Percentiles rank a stretch among this genome's conserved stretches.
Conservation (phyloP, 2,113 vertebrate genomes). For the Petaurus breviceps region DNA sequence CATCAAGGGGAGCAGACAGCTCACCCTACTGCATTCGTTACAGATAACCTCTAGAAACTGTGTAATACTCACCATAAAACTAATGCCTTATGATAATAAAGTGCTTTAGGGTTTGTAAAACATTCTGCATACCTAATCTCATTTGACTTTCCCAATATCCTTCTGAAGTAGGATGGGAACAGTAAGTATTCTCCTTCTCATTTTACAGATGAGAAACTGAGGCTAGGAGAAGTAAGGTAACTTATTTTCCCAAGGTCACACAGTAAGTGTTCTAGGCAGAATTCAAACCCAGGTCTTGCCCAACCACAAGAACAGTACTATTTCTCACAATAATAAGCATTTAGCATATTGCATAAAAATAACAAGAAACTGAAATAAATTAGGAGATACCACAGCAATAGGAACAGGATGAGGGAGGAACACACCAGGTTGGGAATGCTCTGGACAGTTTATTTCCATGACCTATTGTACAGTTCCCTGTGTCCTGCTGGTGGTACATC, state of each 20-base stretch:
- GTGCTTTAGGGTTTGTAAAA: not conserved
- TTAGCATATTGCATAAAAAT: not conserved
- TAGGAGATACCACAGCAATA: not conserved
- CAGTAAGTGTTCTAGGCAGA: not conserved
- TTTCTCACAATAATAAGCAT: not conserved
- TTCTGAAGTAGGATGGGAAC: not conserved
- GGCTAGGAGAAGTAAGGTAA: not conserved
- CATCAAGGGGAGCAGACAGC: not conserved
- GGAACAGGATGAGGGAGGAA: not conserved
- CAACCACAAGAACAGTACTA: not conserved
- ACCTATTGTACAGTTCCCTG: not conserved
- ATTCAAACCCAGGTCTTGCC: not conserved
- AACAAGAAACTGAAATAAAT: not conserved
- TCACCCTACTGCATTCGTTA: not conserved
- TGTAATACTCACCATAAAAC: not conserved
- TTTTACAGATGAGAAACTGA: conserved; percentile 36
- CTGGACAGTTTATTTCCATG: not conserved
- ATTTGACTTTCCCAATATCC: conserved; percentile 19
- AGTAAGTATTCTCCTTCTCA: conserved; percentile 15
- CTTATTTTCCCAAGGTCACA: not conserved
- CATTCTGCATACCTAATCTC: not conserved
- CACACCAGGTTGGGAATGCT: not conserved
- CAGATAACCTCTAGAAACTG: not conserved
- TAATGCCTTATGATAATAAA: not conserved
- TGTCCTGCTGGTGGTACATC: not conserved